Evolutionary conservation across 2,113 vertebrate genomes (phyloP), one percentile per base, ranked within the genome.

Genomic region (Mobula hypostoma): DNA sequence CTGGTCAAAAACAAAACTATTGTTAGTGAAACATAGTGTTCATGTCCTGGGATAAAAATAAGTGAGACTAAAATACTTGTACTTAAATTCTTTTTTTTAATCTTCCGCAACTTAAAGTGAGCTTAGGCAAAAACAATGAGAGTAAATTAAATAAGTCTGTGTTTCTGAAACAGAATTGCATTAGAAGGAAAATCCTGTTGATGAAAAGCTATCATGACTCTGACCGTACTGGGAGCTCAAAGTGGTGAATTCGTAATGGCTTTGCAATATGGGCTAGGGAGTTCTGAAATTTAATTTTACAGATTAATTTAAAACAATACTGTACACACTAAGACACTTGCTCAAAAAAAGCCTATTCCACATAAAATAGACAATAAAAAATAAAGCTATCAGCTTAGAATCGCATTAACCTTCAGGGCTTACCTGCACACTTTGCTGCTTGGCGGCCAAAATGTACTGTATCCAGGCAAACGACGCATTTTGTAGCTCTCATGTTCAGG

Each of bases 361-460:
- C 17, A 27, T 66, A 68, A n/a, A 90, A 1, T 66, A 19, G 27
- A 7, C 19, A 19, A 17, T 32, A 66, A 32, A 68, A 14, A 88
- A 32, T 63, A 63, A n/a, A 27, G 80, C 27, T 9, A 24, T 11
- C 56, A 72, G 27, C 12, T 90, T 77, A 4, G 48, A 0, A 0
- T 0, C 9, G 27, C 36, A 83, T 8, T 29, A 11, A 0, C 5
- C 48, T 0, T 32, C 0, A 12, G 24, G 63, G 94, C 97, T 97
- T 96, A 99, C 99, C 99, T 0, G 99, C 97, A 94, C 99, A 99
- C 92, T 98, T 99, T 15, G 99, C 99, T 0, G 98, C 99, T 94
- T 99, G 99, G 19, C 98, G 97, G 32, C 98, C 99, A 4, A 99
- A 99, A 97, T 99, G 99, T 95, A 99, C 98, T 0, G 99, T 99